Evolutionary conservation across 2,888 invertebrate species (phyloP).

Genomic region (Epistrophe eligans): DNA sequence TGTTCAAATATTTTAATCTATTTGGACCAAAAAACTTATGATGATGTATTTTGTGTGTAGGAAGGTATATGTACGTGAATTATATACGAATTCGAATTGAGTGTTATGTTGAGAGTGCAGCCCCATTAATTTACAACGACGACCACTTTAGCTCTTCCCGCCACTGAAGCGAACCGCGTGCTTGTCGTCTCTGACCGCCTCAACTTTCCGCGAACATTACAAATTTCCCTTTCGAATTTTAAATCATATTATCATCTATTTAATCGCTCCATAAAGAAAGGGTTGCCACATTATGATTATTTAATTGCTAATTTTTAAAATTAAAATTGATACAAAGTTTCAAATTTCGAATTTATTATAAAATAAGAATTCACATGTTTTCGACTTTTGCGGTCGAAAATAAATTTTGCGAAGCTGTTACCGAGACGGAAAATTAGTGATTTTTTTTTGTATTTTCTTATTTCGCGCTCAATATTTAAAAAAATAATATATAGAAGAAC

Average conservation of each 20-base stretch:
- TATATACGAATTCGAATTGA: conserved; percentile 18
- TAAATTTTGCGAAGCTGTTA: too few species aligned
- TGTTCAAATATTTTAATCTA: conserved; percentile 61
- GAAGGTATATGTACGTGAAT: neutral
- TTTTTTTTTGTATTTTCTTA: too few species aligned
- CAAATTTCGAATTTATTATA: too few species aligned
- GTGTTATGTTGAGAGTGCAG: conserved; percentile 23
- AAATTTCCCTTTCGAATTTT: conserved; percentile 59
- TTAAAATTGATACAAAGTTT: too few species aligned
- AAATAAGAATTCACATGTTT: too few species aligned
- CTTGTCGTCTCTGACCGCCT: conserved; percentile 2
- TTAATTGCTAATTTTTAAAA: too few species aligned
- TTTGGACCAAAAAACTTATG: conserved; percentile 36
- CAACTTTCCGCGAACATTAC: conserved; percentile 27
- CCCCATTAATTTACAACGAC: conserved; percentile 49
- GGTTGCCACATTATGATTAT: neutral
- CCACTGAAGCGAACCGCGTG: neutral
- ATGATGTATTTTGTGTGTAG: conserved; percentile 13
- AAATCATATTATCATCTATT: conserved; percentile 46
- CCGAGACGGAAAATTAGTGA: too few species aligned
- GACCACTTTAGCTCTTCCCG: conserved; percentile 37
- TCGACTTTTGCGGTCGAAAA: too few species aligned
- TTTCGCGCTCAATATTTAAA: too few species aligned
- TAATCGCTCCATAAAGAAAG: conserved; percentile 28
- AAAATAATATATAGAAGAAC: too few species aligned